Base-by-base conservation (phyloP, 1,140 invertebrate genomes). In the Zaprionus taronus region DNA sequence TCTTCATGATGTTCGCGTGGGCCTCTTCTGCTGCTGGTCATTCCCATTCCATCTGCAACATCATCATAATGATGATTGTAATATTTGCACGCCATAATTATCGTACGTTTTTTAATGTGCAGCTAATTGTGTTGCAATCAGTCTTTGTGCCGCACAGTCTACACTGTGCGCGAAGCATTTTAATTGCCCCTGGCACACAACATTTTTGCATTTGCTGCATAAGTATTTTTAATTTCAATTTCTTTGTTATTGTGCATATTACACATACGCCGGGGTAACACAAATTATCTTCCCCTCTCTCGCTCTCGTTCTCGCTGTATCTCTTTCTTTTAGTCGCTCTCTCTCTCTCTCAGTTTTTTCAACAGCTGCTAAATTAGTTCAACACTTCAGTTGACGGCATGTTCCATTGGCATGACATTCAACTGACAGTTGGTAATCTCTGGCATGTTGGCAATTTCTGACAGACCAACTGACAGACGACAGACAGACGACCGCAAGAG, bases 311-410 rank as follows among this genome's bases (percentile, higher is more conserved):
- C 28, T 7, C 28, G 6, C 28, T 28, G 6, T 61, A 36, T 9
- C n/a, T 53, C 41, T 11, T 15, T 41, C 36, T 61, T 14, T 55
- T 20, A 34, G 49, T 56, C 20, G 22, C 44, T 34, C 11, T 5
- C 55, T 44, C 36, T 69, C 60, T 34, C 31, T 47, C 57, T 78
- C 61, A 74, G 70, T 91, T 92, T 82, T 92, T 92, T 92, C 91
- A 92, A 92, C 91, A 92, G 91, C 91, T 92, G 91, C 90, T 92
- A 92, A 92, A 92, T 92, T 92, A 92, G 91, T 89, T 92, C 91
- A 92, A 92, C 91, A 92, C 91, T 92, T 92, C 84, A 91, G 91
- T 86, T 92, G 91, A 92, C 91, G 91, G 91, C 87, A 91, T 92
- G 91, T 92, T 92, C 91, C 86, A 85, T 82, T 80, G 84, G 91